Evolutionary conservation across 2,797 vertebrate species (phyloP).

Genomic region (Lagorchestes hirsutus): DNA sequence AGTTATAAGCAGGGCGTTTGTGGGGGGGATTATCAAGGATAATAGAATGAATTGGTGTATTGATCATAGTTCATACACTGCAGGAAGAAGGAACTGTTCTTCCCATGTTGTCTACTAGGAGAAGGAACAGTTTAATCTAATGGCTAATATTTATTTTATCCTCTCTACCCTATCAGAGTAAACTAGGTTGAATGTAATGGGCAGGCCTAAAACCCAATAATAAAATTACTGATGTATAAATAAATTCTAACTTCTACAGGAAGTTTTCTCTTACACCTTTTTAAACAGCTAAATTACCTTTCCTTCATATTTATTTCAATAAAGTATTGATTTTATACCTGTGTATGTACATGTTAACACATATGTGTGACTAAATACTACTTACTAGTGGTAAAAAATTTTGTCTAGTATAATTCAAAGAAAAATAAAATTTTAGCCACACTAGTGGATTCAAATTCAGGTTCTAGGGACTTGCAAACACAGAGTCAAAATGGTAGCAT

Average conservation of each 20-base stretch:
- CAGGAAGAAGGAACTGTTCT: no score
- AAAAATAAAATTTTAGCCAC: background rate
- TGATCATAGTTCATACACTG: background rate
- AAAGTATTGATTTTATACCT: background rate
- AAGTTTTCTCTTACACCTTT: background rate
- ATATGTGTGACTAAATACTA: background rate
- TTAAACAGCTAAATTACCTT: background rate
- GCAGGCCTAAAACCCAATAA: background rate
- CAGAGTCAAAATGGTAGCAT: no score
- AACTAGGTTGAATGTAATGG: background rate
- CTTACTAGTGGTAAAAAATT: background rate
- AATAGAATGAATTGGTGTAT: background rate
- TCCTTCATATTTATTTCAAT: background rate
- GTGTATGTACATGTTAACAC: background rate
- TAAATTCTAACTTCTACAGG: background rate
- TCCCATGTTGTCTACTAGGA: no score
- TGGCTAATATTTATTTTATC: background rate
- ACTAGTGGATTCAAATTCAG: no score
- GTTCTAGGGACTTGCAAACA: no score
- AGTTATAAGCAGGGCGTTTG: background rate
- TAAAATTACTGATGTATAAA: background rate
- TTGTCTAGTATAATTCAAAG: background rate
- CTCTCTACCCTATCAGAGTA: background rate
- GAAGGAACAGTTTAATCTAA: background rate
- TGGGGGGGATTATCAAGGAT: background rate